A percentile compares a stretch with the other conserved stretches of the same genome.
phyloP scores from a whole-genome alignment of 2,888 invertebrate genomes.

The Ariolimax columbianus region DNA sequence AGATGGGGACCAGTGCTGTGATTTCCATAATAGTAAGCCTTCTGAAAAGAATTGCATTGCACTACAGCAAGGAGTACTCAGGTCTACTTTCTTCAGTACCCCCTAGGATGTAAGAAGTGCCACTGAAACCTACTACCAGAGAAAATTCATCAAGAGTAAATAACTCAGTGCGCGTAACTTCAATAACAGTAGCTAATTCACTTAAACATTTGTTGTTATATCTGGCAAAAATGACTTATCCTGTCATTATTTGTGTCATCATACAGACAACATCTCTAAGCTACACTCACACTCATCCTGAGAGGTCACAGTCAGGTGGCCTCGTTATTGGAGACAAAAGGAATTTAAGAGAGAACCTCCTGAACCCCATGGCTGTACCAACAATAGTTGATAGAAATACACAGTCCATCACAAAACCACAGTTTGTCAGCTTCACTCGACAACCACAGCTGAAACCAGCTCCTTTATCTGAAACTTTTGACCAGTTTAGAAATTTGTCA shows the following conservation, averaged over 20 bases:
- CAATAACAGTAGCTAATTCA: no score
- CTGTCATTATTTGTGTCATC: background rate
- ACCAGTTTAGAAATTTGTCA: slow-evolving; percentile 66
- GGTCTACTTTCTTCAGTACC: no score
- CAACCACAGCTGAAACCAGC: slow-evolving; percentile 28
- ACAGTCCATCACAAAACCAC: slow-evolving; percentile 15
- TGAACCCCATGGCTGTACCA: slow-evolving; percentile 10
- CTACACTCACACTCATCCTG: slow-evolving; percentile 23
- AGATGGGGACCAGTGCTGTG: no score
- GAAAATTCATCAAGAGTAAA: no score
- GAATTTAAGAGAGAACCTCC: slow-evolving; percentile 33
- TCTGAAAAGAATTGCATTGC: no score
- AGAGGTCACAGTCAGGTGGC: background rate
- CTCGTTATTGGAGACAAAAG: slow-evolving; percentile 23
- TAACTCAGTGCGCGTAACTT: no score
- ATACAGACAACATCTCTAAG: slow-evolving; percentile 19
- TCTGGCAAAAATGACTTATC: background rate
- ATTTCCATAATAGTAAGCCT: no score
- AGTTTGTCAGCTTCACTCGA: slow-evolving; percentile 56
- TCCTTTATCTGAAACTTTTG: slow-evolving; percentile 62
- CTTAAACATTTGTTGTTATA: no score
- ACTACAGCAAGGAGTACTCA: no score
- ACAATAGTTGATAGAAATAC: slow-evolving; percentile 36
- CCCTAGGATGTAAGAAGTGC: no score
- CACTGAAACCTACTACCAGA: no score